These are phyloP conservation scores for Chaenodraco wilsoni DNA, from an alignment of 2,797 vertebrate genomes.

Conservation along the genomic window DNA sequence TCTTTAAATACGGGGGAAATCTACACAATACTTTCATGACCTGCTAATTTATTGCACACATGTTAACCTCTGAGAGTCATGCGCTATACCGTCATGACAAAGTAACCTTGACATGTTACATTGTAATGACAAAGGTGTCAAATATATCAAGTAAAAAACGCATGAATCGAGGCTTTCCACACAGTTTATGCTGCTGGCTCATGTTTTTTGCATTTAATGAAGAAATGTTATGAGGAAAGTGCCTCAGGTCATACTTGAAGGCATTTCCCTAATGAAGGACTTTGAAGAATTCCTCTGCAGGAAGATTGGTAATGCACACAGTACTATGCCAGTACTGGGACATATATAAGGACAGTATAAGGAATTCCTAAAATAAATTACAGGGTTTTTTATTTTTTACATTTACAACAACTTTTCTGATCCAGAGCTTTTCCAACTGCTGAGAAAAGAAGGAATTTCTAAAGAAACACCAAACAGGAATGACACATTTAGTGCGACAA, in stretches of 20 bases:
- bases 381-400: no score
- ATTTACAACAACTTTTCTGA: no score
- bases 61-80: slow-evolving; percentile 20
- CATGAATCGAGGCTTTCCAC: neutral
- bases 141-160: neutral
- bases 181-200: neutral
- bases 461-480: slow-evolving; percentile 14
- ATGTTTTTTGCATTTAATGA: slow-evolving; percentile 49
- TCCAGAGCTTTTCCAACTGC: slow-evolving; percentile 3
- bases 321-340: neutral
- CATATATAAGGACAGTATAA: neutral
- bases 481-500: slow-evolving; percentile 4
- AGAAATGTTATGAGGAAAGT: slow-evolving; percentile 48
- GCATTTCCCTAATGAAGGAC: slow-evolving; percentile 56
- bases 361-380: neutral
- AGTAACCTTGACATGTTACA: neutral
- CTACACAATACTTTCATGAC: neutral
- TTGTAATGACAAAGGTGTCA: neutral
- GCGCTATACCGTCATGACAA: neutral
- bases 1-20: neutral
- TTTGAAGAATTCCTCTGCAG: slow-evolving; percentile 46
- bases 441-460: neutral
- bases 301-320: slow-evolving; percentile 14
- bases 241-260: slow-evolving; percentile 48
- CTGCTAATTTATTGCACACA: slow-evolving; percentile 4